Evolutionary conservation across 2,888 invertebrate genomes (phyloP).

Genomic region (Dynastes grantii): DNA sequence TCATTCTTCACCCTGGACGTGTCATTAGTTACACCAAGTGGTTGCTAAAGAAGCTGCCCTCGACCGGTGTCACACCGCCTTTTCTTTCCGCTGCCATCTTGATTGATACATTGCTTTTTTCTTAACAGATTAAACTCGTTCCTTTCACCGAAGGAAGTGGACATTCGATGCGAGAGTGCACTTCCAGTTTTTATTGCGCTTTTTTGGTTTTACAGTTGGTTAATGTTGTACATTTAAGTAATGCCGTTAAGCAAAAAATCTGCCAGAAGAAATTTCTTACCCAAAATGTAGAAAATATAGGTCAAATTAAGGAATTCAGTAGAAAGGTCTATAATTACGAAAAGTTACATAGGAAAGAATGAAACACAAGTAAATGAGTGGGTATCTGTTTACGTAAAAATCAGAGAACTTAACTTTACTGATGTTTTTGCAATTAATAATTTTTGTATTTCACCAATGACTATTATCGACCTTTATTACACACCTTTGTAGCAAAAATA

Average conservation of each 20-base stretch:
- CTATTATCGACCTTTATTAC: no score
- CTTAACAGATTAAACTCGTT: conserved; percentile 55
- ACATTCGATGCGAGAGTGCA: conserved; percentile 50
- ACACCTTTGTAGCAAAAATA: no score
- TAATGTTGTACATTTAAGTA: conserved; percentile 25
- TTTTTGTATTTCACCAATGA: no score
- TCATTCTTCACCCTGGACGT: conserved; percentile 64
- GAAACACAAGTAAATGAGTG: no score
- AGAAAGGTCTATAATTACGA: no score
- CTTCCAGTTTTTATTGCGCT: conserved; percentile 46
- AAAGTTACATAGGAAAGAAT: no score
- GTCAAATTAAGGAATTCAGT: neutral
- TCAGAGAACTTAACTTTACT: no score
- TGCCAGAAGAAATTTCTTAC: neutral
- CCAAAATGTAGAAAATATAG: neutral
- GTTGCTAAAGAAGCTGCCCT: conserved; percentile 66
- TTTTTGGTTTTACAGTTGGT: conserved; percentile 21
- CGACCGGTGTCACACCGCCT: conserved; percentile 63
- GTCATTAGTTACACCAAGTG: conserved; percentile 65
- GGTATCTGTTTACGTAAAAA: no score
- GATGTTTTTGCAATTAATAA: no score
- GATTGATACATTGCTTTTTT: conserved; percentile 65
- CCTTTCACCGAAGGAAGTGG: conserved; percentile 52
- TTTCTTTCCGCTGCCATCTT: conserved; percentile 63
- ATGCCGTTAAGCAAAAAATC: neutral